Percentiles rank a stretch among this genome's conserved stretches.
Conservation (phyloP, 2,113 vertebrate species). For the Sardina pilchardus region DNA sequence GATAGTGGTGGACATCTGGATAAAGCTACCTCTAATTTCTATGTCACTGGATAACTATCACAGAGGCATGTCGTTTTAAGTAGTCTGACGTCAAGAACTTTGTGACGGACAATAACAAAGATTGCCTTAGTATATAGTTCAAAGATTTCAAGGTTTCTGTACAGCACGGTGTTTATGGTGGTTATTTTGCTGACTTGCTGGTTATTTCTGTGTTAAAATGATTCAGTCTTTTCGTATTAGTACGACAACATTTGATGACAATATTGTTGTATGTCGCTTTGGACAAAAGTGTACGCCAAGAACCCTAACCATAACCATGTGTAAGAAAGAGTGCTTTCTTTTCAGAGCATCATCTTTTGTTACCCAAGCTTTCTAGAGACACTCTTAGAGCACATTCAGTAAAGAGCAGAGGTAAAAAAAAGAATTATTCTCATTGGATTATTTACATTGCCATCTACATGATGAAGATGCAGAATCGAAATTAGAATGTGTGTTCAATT, state of each 20-base stretch:
- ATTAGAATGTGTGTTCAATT: constrained; percentile 71
- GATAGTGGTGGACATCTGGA: constrained; percentile 63
- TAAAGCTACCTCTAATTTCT: constrained; percentile 57
- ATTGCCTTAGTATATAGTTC: background rate
- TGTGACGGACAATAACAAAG: background rate
- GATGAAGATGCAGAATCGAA: constrained; percentile 69
- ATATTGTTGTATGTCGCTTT: too few relatives aligned
- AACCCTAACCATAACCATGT: too few relatives aligned
- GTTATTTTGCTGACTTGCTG: too few relatives aligned
- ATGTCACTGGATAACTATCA: constrained; percentile 13
- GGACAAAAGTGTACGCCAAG: too few relatives aligned
- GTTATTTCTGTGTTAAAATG: background rate
- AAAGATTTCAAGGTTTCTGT: too few relatives aligned
- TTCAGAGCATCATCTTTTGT: background rate
- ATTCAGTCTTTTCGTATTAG: too few relatives aligned
- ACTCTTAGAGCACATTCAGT: background rate
- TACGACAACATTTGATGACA: too few relatives aligned
- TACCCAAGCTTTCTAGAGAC: background rate
- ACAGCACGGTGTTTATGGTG: too few relatives aligned
- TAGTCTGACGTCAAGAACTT: background rate
- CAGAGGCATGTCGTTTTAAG: background rate
- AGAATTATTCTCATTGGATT: constrained; percentile 69
- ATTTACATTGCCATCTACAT: constrained; percentile 70
- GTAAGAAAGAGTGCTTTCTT: background rate
- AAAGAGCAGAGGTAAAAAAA: constrained; percentile 24